phyloP scores from a whole-genome alignment of 2,888 invertebrate genomes.

The Amorpha juglandis region DNA sequence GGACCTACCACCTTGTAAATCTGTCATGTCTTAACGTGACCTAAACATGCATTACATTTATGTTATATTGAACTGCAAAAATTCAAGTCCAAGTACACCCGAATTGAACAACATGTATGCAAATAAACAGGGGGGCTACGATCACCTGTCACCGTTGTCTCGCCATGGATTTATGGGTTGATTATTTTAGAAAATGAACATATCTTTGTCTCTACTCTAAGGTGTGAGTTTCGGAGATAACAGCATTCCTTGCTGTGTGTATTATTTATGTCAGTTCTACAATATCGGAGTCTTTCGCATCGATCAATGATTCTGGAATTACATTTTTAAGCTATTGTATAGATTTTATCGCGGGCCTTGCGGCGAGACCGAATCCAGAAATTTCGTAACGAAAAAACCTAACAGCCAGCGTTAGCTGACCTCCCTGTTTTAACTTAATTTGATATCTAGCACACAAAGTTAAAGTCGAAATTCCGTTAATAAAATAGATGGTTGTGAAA shows the following conservation, averaged over 20 bases:
- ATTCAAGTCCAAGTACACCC: slow-evolving; percentile 18
- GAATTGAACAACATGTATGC: slow-evolving; percentile 28
- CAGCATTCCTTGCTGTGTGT: neutral
- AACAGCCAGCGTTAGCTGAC: too few species aligned
- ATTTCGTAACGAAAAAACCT: too few species aligned
- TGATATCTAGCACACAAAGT: too few species aligned
- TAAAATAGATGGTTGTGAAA: too few species aligned
- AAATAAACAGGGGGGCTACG: slow-evolving; percentile 43
- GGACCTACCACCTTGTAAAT: too few species aligned
- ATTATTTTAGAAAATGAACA: slow-evolving; percentile 62
- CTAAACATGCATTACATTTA: too few species aligned
- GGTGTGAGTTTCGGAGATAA: slow-evolving; percentile 46
- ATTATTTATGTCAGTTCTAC: slow-evolving; percentile 17
- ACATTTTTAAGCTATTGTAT: neutral
- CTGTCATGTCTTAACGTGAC: too few species aligned
- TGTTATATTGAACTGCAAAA: too few species aligned
- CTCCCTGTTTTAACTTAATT: too few species aligned
- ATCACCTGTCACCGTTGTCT: slow-evolving; percentile 44
- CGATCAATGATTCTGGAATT: slow-evolving; percentile 4
- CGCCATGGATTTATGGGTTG: slow-evolving; percentile 57
- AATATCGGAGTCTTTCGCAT: neutral
- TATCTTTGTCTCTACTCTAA: slow-evolving; percentile 50
- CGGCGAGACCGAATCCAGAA: too few species aligned
- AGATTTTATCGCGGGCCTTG: too few species aligned
- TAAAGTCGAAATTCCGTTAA: too few species aligned